Conservation (phyloP, 1,140 invertebrate genomes). For the Battus philenor region DNA sequence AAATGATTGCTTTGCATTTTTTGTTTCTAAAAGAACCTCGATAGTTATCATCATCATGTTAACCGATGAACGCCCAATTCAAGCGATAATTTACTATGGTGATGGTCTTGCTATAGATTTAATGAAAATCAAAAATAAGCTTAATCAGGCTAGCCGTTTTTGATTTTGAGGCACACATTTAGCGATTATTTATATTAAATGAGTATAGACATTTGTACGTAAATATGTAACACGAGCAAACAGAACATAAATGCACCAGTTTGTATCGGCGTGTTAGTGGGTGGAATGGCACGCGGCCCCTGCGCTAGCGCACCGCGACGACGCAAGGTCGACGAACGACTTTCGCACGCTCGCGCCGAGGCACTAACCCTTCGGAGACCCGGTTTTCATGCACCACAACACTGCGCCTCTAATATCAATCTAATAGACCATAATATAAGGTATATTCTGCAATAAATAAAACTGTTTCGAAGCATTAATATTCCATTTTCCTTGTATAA, state of each 20-base stretch:
- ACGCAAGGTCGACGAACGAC: constrained; percentile 71
- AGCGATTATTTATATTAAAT: neutral
- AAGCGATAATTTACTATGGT: too few relatives aligned
- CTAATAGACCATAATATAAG: constrained; percentile 1
- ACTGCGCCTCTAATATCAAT: neutral
- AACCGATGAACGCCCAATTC: too few relatives aligned
- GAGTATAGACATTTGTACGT: too few relatives aligned
- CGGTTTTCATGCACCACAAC: constrained; percentile 24
- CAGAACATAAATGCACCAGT: constrained; percentile 27
- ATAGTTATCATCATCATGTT: too few relatives aligned
- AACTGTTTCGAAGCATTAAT: too few relatives aligned
- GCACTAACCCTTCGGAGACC: constrained; percentile 24
- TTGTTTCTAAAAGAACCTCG: too few relatives aligned
- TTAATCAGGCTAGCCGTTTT: too few relatives aligned
- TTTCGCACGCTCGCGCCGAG: constrained; percentile 56
- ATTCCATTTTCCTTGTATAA: too few relatives aligned
- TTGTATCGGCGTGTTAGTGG: constrained; percentile 32
- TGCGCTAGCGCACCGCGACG: constrained; percentile 33
- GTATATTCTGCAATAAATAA: too few relatives aligned
- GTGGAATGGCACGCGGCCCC: constrained; percentile 56
- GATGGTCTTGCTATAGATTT: neutral
- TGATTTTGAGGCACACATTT: neutral
- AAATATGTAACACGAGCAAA: neutral
- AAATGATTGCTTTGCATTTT: too few relatives aligned
- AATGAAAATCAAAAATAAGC: too few relatives aligned